Evolutionary conservation across 2,797 vertebrate genomes (phyloP).

Genomic region (Philypnodon macrostomus): DNA sequence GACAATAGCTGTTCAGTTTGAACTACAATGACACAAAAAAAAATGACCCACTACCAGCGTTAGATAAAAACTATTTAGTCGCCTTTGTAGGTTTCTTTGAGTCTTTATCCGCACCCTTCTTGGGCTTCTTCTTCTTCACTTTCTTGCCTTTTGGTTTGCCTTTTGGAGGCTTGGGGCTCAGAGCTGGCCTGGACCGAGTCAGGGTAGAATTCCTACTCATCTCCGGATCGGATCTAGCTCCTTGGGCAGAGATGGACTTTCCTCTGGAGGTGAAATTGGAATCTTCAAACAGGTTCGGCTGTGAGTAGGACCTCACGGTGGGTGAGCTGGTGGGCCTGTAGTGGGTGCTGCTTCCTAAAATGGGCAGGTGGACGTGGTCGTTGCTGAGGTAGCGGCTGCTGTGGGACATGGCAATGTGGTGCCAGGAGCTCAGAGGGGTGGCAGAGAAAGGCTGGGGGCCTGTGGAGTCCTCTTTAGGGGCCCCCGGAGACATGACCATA

Average conservation of each 20-base stretch:
- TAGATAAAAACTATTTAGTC: conserved; percentile 31
- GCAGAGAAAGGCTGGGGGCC: conserved; percentile 76
- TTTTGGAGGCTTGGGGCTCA: conserved; percentile 47
- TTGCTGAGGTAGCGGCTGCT: conserved; percentile 74
- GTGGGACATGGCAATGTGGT: conserved; percentile 76
- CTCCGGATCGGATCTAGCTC: conserved; percentile 54
- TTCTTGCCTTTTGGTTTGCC: conserved; percentile 61
- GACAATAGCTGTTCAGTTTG: no score
- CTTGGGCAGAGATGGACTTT: conserved; percentile 67
- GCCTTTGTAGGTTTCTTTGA: conserved; percentile 24
- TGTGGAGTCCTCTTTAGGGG: conserved; percentile 65
- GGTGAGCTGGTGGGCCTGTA: conserved; percentile 59
- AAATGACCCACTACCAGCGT: no score
- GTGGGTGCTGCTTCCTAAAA: conserved; percentile 36
- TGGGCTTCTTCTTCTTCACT: conserved; percentile 70
- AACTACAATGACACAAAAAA: no score
- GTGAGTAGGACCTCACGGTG: conserved; percentile 72
- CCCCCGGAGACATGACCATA: conserved; percentile 77
- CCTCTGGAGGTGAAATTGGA: conserved; percentile 26
- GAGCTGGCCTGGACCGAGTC: conserved; percentile 76
- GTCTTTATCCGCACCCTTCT: conserved; percentile 47
- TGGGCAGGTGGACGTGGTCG: conserved; percentile 69
- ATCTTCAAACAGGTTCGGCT: conserved; percentile 70
- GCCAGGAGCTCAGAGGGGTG: conserved; percentile 81
- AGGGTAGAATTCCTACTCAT: conserved; percentile 57